Percentiles rank a stretch among this genome's conserved stretches.
phyloP scores from a whole-genome alignment of 1,140 invertebrate genomes.

The Portunus trituberculatus region DNA sequence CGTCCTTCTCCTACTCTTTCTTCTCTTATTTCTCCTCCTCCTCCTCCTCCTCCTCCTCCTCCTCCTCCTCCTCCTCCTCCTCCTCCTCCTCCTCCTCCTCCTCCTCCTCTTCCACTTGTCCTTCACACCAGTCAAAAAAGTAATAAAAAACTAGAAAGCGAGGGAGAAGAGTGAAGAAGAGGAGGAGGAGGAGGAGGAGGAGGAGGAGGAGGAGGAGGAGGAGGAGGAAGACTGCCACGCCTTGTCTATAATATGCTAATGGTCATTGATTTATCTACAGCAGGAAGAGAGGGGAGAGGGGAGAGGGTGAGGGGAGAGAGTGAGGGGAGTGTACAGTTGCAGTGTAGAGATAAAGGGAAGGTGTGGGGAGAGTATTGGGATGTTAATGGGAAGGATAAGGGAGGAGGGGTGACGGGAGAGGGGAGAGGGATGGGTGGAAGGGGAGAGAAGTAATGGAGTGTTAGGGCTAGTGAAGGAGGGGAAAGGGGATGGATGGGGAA shows the following conservation, averaged over 20 bases:
- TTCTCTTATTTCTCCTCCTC: not conserved
- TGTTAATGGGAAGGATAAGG: no score
- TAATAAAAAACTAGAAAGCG: not conserved
- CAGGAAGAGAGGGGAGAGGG: not conserved
- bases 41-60: not conserved
- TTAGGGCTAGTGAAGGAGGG: not conserved
- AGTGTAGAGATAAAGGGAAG: not conserved
- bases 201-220: conserved; percentile 3
- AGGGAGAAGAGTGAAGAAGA: not conserved
- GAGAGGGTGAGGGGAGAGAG: not conserved
- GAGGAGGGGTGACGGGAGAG: no score
- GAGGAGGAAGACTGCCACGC: not conserved
- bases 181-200: conserved; percentile 16
- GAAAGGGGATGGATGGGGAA: not conserved
- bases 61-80: not conserved
- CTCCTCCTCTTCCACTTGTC: not conserved
- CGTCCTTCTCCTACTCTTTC: not conserved
- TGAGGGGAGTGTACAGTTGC: not conserved
- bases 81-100: not conserved
- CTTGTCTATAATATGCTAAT: conserved; percentile 15
- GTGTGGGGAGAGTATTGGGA: no score
- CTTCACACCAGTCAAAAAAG: not conserved
- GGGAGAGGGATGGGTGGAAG: no score
- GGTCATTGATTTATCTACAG: conserved; percentile 12
- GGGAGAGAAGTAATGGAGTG: no score